phyloP scores from a whole-genome alignment of 2,113 vertebrate species.

The Leptocoma aspasia region DNA sequence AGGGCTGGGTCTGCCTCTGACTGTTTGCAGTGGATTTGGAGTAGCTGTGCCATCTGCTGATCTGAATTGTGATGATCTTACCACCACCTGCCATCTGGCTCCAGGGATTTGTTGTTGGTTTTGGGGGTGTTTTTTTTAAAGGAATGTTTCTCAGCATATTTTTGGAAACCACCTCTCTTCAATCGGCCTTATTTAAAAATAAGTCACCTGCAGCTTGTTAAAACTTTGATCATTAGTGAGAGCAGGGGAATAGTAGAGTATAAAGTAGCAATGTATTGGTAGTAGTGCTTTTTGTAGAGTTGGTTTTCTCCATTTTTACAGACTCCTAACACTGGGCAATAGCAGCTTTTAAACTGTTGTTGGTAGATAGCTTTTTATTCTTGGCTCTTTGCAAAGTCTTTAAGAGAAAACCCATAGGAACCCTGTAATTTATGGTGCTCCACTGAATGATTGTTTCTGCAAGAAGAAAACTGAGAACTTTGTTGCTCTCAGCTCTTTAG shows the following conservation, averaged over 20 bases:
- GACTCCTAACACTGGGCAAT: background rate
- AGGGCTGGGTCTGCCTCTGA: background rate
- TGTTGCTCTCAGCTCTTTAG: background rate
- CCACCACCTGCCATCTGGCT: slow-evolving; percentile 49
- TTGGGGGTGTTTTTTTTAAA: background rate
- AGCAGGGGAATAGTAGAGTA: background rate
- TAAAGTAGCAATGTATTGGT: background rate
- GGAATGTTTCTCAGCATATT: background rate
- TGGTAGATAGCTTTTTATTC: background rate
- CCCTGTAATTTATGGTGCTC: background rate
- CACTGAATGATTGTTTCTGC: background rate
- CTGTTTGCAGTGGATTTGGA: background rate
- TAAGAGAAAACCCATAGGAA: background rate
- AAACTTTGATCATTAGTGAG: background rate
- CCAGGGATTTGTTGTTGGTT: background rate
- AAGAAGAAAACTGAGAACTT: background rate
- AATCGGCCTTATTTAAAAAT: slow-evolving; percentile 19
- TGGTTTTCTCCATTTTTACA: background rate
- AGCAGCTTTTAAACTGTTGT: background rate
- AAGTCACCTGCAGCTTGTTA: background rate
- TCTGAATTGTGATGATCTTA: background rate
- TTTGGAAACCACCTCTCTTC: slow-evolving; percentile 19
- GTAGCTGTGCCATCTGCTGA: slow-evolving; percentile 57
- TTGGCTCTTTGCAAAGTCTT: background rate
- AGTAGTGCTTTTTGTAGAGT: background rate